These are phyloP conservation scores for Porites divaricata DNA, from an alignment of 92 coral and sea anemone genomes.

Conservation along the genomic window DNA sequence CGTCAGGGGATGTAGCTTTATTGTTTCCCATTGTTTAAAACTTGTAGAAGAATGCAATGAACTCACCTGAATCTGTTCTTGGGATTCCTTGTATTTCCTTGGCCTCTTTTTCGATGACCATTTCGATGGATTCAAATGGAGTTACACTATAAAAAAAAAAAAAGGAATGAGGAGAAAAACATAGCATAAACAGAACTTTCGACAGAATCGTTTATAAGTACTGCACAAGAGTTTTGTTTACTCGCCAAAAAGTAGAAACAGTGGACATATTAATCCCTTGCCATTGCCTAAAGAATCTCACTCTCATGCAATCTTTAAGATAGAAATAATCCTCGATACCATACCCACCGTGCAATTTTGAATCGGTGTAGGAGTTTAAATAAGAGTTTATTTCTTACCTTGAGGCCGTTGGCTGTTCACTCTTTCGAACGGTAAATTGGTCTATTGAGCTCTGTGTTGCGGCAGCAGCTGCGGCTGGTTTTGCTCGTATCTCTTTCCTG, in stretches of 20 bases:
- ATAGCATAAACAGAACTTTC: too few species aligned
- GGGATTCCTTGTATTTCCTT: slow-evolving; percentile 34
- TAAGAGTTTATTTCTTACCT: slow-evolving; percentile 35
- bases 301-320: slow-evolving; percentile 16
- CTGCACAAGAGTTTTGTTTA: slow-evolving; percentile 9
- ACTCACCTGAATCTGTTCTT: slow-evolving; percentile 38
- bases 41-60: neutral
- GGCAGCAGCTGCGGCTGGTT: neutral
- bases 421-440: slow-evolving; percentile 38
- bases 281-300: neutral
- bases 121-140: slow-evolving; percentile 30
- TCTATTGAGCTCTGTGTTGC: slow-evolving; percentile 26
- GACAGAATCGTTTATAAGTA: slow-evolving; percentile 6
- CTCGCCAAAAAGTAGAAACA: neutral
- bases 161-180: too few species aligned
- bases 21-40: neutral
- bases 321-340: slow-evolving; percentile 20
- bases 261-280: slow-evolving; percentile 12
- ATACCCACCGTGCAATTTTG: too few species aligned
- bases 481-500: slow-evolving; percentile 26
- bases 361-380: slow-evolving; percentile 33
- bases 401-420: slow-evolving; percentile 34
- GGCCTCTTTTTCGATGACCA: slow-evolving; percentile 20
- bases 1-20: neutral
- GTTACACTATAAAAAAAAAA: slow-evolving; percentile 22